Base-by-base conservation (phyloP, 2,797 vertebrate species). In the Gila robusta region DNA sequence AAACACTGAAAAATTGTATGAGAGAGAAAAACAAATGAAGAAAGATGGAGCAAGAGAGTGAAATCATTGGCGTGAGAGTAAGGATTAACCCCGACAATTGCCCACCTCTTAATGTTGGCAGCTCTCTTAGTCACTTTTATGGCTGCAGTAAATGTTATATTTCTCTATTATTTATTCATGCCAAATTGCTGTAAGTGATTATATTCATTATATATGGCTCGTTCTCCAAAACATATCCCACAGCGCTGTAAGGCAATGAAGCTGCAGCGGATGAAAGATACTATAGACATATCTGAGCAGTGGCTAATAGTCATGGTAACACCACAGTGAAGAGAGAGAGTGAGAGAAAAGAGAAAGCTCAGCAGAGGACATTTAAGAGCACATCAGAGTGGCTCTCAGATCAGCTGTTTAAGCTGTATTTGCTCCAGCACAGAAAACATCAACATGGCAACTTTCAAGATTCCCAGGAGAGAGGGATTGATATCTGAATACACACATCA, bases 271-370 rank as follows among this genome's bases (percentile, higher is more conserved):
- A 79, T 73, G 69, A 66, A 41, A 79, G 54, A 47, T 90, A 82
- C 91, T 80, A 81, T 87, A 79, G 90, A 91, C 81, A 86, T 83
- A 90, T 67, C 89, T 86, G 86, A 90, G 93, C 92, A 91, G 88
- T 85, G 91, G 89, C 89, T 92, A 91, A 91, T 91, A 91, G 90
- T 88, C 74, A 91, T 90, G 81, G 89, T 88, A 87, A 81, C 82
- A 78, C 52, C 37, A 71, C 81, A 89, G 89, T 90, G 91, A 89
- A 16, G 14, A 66, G 64, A 32, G 91, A 92, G 88, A 12, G 39
- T 32, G 44, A 52, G 26, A 87, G 83, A 56, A n/a, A 88, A 41
- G 21, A 47, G 64, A 85, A 71, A 35, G 76, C 26, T 19, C 26
- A 79, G 52, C 74, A 74, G 9, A 70, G 49, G 62, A 78, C 62